A percentile compares a stretch with the other conserved stretches of the same genome.
Conservation (phyloP, 2,888 invertebrate genomes). For the Aricia artaxerxes region DNA sequence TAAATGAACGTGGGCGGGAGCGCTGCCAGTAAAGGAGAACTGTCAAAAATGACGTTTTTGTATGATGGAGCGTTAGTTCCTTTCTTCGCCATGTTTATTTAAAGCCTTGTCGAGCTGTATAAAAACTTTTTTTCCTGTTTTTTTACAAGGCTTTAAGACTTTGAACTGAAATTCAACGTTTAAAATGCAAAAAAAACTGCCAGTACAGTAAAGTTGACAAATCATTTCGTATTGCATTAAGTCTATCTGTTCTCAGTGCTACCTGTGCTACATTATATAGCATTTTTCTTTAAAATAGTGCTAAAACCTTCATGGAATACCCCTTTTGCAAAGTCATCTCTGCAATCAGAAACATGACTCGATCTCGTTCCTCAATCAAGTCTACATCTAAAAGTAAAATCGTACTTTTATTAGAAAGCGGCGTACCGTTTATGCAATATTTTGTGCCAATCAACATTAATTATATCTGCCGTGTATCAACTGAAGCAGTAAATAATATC, state of each 20-base stretch:
- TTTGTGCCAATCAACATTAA: constrained; percentile 19
- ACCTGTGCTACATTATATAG: no score
- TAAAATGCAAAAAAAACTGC: background rate
- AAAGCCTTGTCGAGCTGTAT: no score
- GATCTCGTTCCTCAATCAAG: constrained; percentile 2
- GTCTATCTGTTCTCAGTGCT: no score
- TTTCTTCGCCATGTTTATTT: no score
- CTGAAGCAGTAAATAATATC: constrained; percentile 4
- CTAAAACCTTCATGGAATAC: background rate
- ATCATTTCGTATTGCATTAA: no score
- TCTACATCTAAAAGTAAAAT: background rate
- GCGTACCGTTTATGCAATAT: background rate
- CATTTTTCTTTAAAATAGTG: background rate
- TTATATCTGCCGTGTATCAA: constrained; percentile 5
- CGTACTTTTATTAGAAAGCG: constrained; percentile 14
- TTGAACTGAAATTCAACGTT: background rate
- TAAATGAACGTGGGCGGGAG: no score
- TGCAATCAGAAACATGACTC: background rate
- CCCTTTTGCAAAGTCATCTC: background rate
- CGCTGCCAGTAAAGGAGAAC: no score
- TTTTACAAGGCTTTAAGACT: no score
- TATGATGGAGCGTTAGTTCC: no score
- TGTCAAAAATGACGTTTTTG: no score
- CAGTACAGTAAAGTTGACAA: no score
- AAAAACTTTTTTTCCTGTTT: no score